These are phyloP conservation scores for Napeogenes inachia DNA, from an alignment of 2,888 invertebrate genomes.

Conservation along the genomic window DNA sequence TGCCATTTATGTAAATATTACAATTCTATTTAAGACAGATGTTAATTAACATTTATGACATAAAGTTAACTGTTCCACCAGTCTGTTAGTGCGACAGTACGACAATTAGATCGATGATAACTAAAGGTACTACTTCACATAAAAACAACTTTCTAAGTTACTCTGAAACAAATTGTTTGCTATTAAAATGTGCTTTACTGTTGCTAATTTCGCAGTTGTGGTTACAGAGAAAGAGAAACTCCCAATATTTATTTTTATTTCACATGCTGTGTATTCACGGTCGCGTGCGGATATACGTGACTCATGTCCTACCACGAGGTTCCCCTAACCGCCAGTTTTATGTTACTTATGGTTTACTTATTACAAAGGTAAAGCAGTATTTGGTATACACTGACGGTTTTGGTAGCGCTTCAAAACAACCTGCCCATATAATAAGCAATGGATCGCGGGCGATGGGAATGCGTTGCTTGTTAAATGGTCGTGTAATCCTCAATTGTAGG, in stretches of 20 bases:
- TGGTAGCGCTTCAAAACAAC: neutral
- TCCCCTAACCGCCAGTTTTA: conserved; percentile 26
- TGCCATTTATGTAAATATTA: neutral
- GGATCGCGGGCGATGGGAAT: conserved; percentile 15
- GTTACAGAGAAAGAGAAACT: neutral
- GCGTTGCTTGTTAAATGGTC: conserved; percentile 17
- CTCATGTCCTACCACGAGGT: conserved; percentile 44
- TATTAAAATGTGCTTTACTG: neutral
- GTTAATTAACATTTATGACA: neutral
- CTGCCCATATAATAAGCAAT: conserved; percentile 11
- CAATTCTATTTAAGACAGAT: neutral
- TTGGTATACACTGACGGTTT: conserved; percentile 21
- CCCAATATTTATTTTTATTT: conserved; percentile 8
- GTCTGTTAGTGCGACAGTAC: too few species aligned
- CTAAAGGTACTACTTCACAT: neutral
- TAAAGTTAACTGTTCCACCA: neutral
- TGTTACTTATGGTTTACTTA: conserved; percentile 4
- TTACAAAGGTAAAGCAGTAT: neutral
- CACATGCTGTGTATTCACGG: conserved; percentile 40
- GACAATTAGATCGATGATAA: too few species aligned
- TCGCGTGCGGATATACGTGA: conserved; percentile 53
- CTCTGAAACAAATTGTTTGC: neutral
- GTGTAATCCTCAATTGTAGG: conserved; percentile 29
- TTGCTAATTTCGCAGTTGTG: neutral
- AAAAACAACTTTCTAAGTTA: neutral